These are phyloP conservation scores for Parazoanthus swiftii DNA, from an alignment of 92 coral and sea anemone genomes.

Conservation along the genomic window DNA sequence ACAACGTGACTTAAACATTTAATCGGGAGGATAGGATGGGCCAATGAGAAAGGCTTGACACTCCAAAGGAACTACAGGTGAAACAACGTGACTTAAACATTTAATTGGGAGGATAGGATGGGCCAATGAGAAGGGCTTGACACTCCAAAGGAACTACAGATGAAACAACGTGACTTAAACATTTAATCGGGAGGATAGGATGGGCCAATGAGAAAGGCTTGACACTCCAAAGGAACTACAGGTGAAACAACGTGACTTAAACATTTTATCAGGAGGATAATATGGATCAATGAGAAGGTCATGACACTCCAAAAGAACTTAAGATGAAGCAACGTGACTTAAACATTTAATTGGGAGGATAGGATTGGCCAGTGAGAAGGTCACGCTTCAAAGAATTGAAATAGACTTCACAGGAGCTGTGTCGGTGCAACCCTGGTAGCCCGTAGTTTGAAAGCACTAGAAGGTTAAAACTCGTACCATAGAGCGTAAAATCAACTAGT, in stretches of 20 bases:
- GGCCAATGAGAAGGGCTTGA: constrained; percentile 1
- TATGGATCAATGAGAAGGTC: constrained; percentile 35
- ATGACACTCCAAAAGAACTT: neutral
- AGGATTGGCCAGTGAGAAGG: neutral
- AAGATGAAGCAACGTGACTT: neutral
- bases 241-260: neutral
- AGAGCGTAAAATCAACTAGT: too few relatives aligned
- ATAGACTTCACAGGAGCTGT: too few relatives aligned
- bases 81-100: neutral
- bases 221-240: neutral
- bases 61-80: neutral
- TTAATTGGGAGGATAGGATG: neutral
- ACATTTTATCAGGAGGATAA: neutral
- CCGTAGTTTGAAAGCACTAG: too few relatives aligned
- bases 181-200: neutral
- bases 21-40: neutral
- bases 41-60: constrained; percentile 37
- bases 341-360: neutral
- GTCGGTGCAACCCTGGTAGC: too few relatives aligned
- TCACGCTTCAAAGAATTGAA: too few relatives aligned
- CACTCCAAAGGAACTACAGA: neutral
- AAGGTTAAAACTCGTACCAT: too few relatives aligned
- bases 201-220: too few relatives aligned
- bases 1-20: too few relatives aligned
- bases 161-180: neutral